Evolutionary conservation across 2,113 vertebrate species (phyloP).

Genomic region (Parotia lawesii): DNA sequence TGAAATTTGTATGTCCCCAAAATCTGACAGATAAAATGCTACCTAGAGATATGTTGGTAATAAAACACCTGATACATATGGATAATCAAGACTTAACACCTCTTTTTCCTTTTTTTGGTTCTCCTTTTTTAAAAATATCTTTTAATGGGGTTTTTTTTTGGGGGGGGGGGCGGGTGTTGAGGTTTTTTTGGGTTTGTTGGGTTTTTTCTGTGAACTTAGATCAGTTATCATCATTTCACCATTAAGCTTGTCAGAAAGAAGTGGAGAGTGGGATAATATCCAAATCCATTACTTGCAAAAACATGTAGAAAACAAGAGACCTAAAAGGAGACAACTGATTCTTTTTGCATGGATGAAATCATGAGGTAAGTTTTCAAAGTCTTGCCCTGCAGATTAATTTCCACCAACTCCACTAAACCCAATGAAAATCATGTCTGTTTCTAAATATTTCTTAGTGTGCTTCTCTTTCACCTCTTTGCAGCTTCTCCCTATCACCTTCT

Average conservation of each 20-base stretch:
- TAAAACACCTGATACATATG: neutral
- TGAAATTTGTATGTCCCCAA: constrained; percentile 22
- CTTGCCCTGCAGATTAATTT: neutral
- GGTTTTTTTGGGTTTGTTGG: too few relatives aligned
- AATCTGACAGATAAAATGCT: constrained; percentile 26
- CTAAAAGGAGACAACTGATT: neutral
- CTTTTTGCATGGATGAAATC: neutral
- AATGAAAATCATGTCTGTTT: neutral
- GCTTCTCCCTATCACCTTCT: neutral
- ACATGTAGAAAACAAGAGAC: neutral
- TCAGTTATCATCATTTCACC: neutral
- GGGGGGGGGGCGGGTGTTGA: too few relatives aligned
- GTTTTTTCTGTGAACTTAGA: neutral
- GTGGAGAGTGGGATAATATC: neutral
- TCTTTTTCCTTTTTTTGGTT: neutral
- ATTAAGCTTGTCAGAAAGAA: neutral
- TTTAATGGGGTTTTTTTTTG: neutral
- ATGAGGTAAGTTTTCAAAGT: neutral
- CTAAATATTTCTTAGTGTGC: neutral
- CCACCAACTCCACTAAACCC: neutral
- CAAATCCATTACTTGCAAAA: neutral
- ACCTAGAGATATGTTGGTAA: neutral
- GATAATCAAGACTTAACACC: neutral
- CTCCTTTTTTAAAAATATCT: neutral
- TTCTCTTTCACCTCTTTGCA: neutral